Base-by-base conservation (phyloP, 2,797 vertebrate species). In the Myotis myotis region DNA sequence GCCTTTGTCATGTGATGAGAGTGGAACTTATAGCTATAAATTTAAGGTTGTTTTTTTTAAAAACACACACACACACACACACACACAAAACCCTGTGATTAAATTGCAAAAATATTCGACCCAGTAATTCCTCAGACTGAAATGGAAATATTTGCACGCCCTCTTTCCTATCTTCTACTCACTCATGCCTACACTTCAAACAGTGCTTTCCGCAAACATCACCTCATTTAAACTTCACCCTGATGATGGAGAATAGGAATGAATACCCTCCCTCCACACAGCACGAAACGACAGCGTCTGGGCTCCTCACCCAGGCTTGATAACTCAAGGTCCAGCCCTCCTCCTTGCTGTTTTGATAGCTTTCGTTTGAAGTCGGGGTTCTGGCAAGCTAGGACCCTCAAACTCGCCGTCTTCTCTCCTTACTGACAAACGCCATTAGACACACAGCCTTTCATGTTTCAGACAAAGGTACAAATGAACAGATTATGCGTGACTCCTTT, bases 401-500 rank as follows among this genome's bases (percentile, higher is more conserved):
- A 36, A 75, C 47, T 41, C 68, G 12, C 22, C 38, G 30, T 76
- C 47, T 53, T 92, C 84, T 47, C 55, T 94, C 36, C 38, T 17
- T 41, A 17, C 8, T 62, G 41, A 80, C 30, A 71, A 91, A 62
- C 11, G 36, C 57, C 81, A 33, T 83, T 74, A 82, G 91, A 55
- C 71, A 72, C 8, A 28, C 81, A 68, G 74, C n/a, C 23, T 76
- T 95, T 49, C 47, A 15, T 8, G 11, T 60, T 87, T 85, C 49
- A 60, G 23, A 74, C 49, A 62, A 92, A 88, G 85, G 64, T 76
- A 41, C 82, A 91, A 53, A 95, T 79, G 41, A 82, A n/a, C 62
- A 83, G 76, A 95, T 93, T 25, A 64, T 78, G 74, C 82, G 15
- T 28, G 87, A 90, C 72, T 71, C 62, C 33, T 71, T 55, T 91